These are phyloP conservation scores for Sphaerophoria rueppellii DNA, from an alignment of 2,888 invertebrate genomes.

Conservation along the genomic window DNA sequence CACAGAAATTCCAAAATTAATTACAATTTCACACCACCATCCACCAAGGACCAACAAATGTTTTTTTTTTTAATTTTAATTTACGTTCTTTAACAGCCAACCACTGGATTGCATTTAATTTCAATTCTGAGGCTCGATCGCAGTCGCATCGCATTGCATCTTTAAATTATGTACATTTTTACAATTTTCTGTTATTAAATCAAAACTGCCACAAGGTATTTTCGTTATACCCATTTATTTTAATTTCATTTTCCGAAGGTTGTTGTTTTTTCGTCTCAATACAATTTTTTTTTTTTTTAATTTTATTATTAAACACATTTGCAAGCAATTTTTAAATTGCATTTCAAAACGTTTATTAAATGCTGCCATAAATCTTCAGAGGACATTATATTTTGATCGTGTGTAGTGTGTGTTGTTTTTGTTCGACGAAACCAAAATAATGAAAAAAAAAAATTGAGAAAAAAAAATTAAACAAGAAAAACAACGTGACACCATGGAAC, in stretches of 20 bases:
- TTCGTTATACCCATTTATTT: slow-evolving; percentile 63
- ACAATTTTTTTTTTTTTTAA: background rate
- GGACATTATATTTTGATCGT: slow-evolving; percentile 14
- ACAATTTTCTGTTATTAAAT: slow-evolving; percentile 61
- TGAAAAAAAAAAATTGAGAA: slow-evolving; percentile 4
- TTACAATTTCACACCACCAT: background rate
- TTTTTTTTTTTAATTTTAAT: slow-evolving; percentile 1
- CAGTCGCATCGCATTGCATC: background rate
- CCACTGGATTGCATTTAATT: slow-evolving; percentile 5
- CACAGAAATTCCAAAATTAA: background rate
- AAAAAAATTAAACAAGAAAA: slow-evolving; percentile 11
- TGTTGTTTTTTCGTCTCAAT: slow-evolving; percentile 1
- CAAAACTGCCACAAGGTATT: slow-evolving; percentile 60
- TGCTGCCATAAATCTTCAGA: slow-evolving; percentile 66
- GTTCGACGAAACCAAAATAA: background rate
- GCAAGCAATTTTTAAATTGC: slow-evolving; percentile 58
- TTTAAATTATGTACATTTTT: slow-evolving; percentile 32
- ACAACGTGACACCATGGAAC: slow-evolving; percentile 21
- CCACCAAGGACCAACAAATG: background rate
- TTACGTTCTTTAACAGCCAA: slow-evolving; percentile 14
- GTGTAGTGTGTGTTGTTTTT: background rate
- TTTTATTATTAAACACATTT: slow-evolving; percentile 56
- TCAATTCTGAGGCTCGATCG: slow-evolving; percentile 7
- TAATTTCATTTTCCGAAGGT: slow-evolving; percentile 42
- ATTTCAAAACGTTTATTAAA: slow-evolving; percentile 70